phyloP scores from a whole-genome alignment of 2,888 invertebrate genomes.

The Apamea anceps region DNA sequence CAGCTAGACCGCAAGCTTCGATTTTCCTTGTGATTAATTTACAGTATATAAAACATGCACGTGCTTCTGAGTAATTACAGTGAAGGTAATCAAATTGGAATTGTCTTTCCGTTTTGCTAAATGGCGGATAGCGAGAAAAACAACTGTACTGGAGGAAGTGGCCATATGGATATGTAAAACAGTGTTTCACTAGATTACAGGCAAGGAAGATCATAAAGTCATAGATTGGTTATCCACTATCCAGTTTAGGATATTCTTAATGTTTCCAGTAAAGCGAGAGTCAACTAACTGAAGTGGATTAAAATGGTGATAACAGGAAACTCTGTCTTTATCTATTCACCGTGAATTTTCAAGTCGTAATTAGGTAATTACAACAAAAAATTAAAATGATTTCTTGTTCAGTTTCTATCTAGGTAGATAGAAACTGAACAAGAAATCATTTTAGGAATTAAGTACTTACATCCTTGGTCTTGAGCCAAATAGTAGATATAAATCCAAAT shows the following conservation, averaged over 20 bases:
- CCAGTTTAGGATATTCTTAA: neutral
- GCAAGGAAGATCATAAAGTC: neutral
- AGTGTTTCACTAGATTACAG: neutral
- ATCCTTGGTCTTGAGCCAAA: neutral
- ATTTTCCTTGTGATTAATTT: slow-evolving; percentile 61
- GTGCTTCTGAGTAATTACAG: slow-evolving; percentile 45
- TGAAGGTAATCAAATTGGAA: slow-evolving; percentile 37
- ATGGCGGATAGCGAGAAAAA: slow-evolving; percentile 12
- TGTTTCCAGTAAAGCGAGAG: too few species aligned
- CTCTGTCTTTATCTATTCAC: neutral
- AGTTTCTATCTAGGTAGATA: too few species aligned
- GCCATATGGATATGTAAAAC: neutral
- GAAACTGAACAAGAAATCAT: neutral
- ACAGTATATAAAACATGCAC: slow-evolving; percentile 30
- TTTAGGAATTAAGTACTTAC: neutral
- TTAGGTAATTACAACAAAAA: too few species aligned
- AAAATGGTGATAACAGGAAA: neutral
- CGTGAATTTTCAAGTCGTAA: neutral
- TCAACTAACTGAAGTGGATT: neutral
- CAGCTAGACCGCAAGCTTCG: slow-evolving; percentile 22
- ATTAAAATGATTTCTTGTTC: too few species aligned
- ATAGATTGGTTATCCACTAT: neutral
- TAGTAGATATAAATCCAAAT: neutral
- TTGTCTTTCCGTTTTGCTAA: slow-evolving; percentile 42
- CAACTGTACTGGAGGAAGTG: neutral